Base-by-base conservation (phyloP, 2,888 invertebrate species). In the Drosophila sordidapex region DNA sequence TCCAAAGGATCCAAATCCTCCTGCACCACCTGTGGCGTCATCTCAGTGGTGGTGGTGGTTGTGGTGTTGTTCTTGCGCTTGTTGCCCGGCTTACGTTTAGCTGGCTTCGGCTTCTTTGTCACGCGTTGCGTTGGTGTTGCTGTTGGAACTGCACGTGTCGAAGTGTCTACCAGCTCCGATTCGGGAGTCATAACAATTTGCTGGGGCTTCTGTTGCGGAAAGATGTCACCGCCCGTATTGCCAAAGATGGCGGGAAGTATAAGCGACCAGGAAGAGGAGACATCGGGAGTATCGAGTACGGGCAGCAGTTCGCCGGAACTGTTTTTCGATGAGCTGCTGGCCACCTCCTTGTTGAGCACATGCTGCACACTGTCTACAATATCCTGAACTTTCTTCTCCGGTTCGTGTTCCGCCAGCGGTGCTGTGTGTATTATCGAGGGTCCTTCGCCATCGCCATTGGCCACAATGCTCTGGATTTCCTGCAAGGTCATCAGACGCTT, bases 381-480 rank as follows among this genome's bases (percentile, higher is more conserved):
- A 77, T 95, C 97, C 87, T 97, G 96, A 0, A 97, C 96, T 92
- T 95, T 95, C 72, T 95, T 95, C 76, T 95, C 95, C 0, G 96
- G 95, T 54, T 94, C 94, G 74, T 94, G 94, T 74, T 94, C 85
- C 73, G 94, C 74, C 25, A 89, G 65, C 1, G 91, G 90, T 3
- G 92, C 81, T 11, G 90, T 87, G 66, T 93, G 93, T 57, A 93
- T 90, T 3, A 93, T 91, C 1, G 93, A 91, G 1, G 93, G 93
- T 60, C 95, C 95, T 53, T 96, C 95, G 68, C 95, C 95, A 90
- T 97, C 97, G 0, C 97, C 97, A 40, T 96, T 96, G 0, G 97
- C 97, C 38, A 97, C 97, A 70, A 97, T 96, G 49, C 96, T 96
- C 91, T 97, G 97, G 76, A 97, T 97, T 93, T 97, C 97, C 87